phyloP scores from a whole-genome alignment of 2,797 vertebrate genomes.

The Dryobates pubescens region DNA sequence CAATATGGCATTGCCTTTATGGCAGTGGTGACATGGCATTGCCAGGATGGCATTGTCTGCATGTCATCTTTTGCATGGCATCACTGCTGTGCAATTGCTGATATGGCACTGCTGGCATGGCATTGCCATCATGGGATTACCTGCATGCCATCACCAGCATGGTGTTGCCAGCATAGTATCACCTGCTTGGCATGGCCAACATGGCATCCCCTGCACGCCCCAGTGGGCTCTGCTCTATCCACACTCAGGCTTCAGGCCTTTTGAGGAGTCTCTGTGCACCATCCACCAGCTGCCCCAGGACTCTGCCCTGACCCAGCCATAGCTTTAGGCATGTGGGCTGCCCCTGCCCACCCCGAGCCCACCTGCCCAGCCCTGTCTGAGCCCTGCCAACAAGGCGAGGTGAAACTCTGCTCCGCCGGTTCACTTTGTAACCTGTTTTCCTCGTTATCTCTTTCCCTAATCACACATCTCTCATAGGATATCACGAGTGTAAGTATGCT shows the following conservation, averaged over 20 bases:
- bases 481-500: conserved; percentile 83
- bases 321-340: neutral
- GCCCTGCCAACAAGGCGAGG: neutral
- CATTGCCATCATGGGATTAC: too few relatives aligned
- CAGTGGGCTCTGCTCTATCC: neutral
- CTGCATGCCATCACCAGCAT: too few relatives aligned
- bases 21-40: too few relatives aligned
- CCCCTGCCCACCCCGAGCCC: neutral
- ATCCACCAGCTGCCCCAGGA: neutral
- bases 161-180: too few relatives aligned
- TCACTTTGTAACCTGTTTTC: conserved; percentile 9
- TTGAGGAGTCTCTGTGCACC: neutral
- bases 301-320: accelerated
- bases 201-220: neutral
- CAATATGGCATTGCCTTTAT: too few relatives aligned
- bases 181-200: neutral
- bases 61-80: too few relatives aligned
- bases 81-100: too few relatives aligned
- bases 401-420: neutral
- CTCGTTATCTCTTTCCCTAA: conserved; percentile 66
- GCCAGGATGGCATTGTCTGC: too few relatives aligned
- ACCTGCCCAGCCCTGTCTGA: neutral
- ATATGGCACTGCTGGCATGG: too few relatives aligned
- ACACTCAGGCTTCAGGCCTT: accelerated
- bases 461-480: conserved; percentile 77